Evolutionary conservation across 2,113 vertebrate genomes (phyloP).

Genomic region (Dicentrarchus labrax): DNA sequence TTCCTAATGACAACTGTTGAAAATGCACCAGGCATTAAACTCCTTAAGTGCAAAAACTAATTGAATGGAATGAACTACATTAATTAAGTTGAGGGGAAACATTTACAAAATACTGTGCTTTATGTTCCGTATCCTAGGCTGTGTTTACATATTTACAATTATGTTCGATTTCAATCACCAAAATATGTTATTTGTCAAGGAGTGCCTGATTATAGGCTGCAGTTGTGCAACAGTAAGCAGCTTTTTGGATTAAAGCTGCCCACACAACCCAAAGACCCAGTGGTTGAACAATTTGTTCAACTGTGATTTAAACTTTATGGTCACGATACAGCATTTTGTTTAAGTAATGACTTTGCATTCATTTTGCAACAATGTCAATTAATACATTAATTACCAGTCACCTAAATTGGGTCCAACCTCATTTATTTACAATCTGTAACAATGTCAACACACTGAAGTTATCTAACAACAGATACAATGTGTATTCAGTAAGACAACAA

Average conservation of each 20-base stretch:
- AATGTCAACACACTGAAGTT: conserved; percentile 14
- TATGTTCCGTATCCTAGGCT: too few relatives aligned
- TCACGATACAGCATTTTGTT: neutral
- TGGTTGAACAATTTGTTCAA: neutral
- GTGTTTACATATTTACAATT: too few relatives aligned
- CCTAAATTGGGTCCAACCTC: neutral
- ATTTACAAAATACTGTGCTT: conserved; percentile 30
- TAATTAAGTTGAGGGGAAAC: neutral
- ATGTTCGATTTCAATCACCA: too few relatives aligned
- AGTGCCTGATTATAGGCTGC: too few relatives aligned
- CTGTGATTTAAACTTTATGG: neutral
- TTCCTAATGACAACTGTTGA: too few relatives aligned
- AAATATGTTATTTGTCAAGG: too few relatives aligned
- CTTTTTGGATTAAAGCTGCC: conserved; percentile 6
- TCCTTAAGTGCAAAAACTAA: neutral
- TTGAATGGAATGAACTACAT: neutral
- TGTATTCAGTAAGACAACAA: conserved; percentile 14
- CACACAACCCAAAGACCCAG: neutral
- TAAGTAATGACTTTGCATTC: neutral
- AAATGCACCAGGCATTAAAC: too few relatives aligned
- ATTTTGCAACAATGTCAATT: neutral
- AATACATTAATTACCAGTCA: neutral
- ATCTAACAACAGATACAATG: neutral
- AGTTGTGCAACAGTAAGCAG: conserved; percentile 7
- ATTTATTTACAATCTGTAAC: conserved; percentile 17